phyloP scores from a whole-genome alignment of 2,797 vertebrate genomes.

The Alectoris magna region DNA sequence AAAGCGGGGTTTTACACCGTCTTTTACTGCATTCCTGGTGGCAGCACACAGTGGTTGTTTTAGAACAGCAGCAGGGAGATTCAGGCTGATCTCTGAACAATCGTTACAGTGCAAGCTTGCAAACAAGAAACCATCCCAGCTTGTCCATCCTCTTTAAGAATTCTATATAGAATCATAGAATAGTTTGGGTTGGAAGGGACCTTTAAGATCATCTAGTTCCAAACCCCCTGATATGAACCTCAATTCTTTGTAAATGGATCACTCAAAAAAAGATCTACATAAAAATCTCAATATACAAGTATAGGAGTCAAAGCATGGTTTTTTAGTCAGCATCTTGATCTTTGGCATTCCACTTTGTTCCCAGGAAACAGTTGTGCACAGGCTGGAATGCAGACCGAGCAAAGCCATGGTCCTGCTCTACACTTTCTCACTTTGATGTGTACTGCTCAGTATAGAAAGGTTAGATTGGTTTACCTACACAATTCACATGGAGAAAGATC shows the following conservation, averaged over 20 bases:
- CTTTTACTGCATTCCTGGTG: background rate
- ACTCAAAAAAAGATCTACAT: background rate
- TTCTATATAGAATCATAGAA: background rate
- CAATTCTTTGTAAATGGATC: background rate
- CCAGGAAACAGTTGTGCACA: background rate
- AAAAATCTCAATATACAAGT: background rate
- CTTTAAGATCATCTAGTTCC: too few relatives aligned
- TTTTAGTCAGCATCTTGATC: background rate
- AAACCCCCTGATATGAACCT: background rate
- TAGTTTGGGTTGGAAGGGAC: too few relatives aligned
- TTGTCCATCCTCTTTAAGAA: background rate
- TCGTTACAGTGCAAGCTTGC: background rate
- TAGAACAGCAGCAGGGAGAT: background rate
- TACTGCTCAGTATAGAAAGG: background rate
- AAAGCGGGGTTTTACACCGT: background rate
- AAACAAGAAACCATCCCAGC: background rate
- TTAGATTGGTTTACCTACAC: background rate
- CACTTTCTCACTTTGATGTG: background rate
- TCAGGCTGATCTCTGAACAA: background rate
- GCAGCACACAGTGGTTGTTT: background rate
- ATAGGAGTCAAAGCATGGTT: background rate
- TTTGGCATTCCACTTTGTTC: background rate
- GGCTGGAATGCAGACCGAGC: background rate
- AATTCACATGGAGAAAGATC: background rate
- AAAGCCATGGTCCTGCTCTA: background rate